Evolutionary conservation across 2,797 vertebrate species (phyloP), one percentile per base, ranked within the genome.

Genomic region (Neoniphon sammara): DNA sequence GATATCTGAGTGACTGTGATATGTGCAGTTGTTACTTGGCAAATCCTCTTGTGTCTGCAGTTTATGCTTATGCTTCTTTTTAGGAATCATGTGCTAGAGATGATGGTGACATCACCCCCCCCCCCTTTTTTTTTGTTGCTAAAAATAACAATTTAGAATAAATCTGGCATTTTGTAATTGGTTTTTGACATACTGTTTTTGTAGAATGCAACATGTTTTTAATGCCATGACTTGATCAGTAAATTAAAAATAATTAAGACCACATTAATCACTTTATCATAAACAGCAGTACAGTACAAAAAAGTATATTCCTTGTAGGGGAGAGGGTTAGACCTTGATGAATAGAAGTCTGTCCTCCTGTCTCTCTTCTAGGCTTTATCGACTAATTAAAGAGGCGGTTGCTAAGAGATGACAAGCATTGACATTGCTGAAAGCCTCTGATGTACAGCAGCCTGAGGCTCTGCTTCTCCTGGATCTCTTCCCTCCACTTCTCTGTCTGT

Each of bases 311-410:
- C 36, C 62, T 25, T 34, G 3, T 21, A 18, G 17, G 25, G 4
- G 4, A 17, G 56, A 49, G 8, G 8, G 31, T 83, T 87, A 59
- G 36, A 66, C 23, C 81, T 83, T 82, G 87, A 81, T 69, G 62
- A 86, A 77, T 87, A 73, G 76, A 61, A 46, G 27, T 64, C 56
- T 85, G 80, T 85, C 84, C 65, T 81, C 30, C 83, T 52, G 53
- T 85, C 62, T 83, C 76, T 75, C 78, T 93, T 78, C 53, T 50
- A 86, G 91, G 80, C 74, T 87, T 89, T 82, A 78, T 76, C 80
- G 78, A 81, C 87, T 94, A 93, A 93, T 94, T 93, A 92, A 94
- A 90, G 90, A 94, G 84, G 58, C 64, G 82, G 92, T 93, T 95
- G 94, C 93, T 95, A 93, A 95, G 95, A 91, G 91, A 94, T 91